These are phyloP conservation scores for Bellardia pandia DNA, from an alignment of 2,888 invertebrate species.

Conservation along the genomic window DNA sequence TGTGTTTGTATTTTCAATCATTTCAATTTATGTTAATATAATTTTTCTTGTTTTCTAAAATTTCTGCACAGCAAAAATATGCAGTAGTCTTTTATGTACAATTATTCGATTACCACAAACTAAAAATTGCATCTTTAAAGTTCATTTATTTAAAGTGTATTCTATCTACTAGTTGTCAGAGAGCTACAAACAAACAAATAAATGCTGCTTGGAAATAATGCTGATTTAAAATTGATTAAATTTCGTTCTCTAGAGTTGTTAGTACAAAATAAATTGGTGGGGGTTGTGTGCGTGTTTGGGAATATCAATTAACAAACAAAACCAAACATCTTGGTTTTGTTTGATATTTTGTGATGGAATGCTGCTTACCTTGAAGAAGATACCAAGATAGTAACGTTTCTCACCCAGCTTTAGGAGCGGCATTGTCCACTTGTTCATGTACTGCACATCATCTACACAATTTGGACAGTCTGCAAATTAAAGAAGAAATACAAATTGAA, in stretches of 20 bases:
- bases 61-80: not conserved
- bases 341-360: constrained; percentile 75
- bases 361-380: constrained; percentile 94
- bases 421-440: constrained; percentile 94
- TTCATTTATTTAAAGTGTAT: constrained; percentile 16
- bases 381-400: constrained; percentile 95
- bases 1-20: not conserved
- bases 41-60: not conserved
- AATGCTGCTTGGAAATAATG: not conserved
- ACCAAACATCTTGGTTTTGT: constrained; percentile 38
- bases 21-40: constrained; percentile 19
- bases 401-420: constrained; percentile 94
- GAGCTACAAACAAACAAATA: not conserved
- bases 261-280: not conserved
- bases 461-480: constrained; percentile 89
- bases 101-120: not conserved
- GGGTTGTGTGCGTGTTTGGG: constrained; percentile 32
- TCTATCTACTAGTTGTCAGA: not conserved
- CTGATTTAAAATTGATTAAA: constrained; percentile 2
- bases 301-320: constrained; percentile 48
- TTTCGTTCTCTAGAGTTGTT: not conserved
- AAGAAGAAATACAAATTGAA: constrained; percentile 35
- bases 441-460: constrained; percentile 90
- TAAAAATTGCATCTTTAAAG: constrained; percentile 29
- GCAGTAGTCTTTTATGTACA: not conserved